A percentile compares a stretch with the other conserved stretches of the same genome.
Evolutionary conservation across 1,140 invertebrate genomes (phyloP).

Genomic region (Piezodorus guildinii): DNA sequence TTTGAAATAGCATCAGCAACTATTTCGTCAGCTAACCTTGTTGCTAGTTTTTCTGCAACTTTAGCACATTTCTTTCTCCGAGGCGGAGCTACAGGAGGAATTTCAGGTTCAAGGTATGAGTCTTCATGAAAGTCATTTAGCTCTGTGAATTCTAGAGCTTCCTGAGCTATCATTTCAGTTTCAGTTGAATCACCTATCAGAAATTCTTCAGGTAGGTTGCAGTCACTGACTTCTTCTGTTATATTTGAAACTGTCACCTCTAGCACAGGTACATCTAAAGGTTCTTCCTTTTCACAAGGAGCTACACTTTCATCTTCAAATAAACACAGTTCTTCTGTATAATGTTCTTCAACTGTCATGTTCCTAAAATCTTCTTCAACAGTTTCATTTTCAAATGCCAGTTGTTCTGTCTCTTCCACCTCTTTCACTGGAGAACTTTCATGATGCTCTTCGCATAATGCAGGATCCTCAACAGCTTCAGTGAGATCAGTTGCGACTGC

Average conservation of each 20-base stretch:
- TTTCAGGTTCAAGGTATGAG: neutral
- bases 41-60: slow-evolving; percentile 24
- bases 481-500: too few species aligned
- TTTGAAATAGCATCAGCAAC: slow-evolving; percentile 19
- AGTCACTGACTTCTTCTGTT: neutral
- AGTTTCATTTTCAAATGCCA: too few species aligned
- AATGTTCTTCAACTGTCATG: neutral
- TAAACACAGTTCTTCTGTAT: slow-evolving; percentile 1
- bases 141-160: slow-evolving; percentile 8
- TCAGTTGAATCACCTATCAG: slow-evolving; percentile 5
- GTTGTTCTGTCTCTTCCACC: too few species aligned
- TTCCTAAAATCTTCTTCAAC: too few species aligned
- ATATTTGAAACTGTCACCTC: neutral
- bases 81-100: slow-evolving; percentile 19
- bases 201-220: slow-evolving; percentile 5
- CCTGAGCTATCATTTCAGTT: slow-evolving; percentile 18
- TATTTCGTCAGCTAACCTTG: slow-evolving; percentile 18
- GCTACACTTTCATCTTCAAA: neutral
- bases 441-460: too few species aligned
- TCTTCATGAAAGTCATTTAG: slow-evolving; percentile 4
- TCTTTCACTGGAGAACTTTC: too few species aligned
- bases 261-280: neutral
- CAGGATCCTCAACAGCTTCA: too few species aligned
- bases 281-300: slow-evolving; percentile 5
- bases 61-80: slow-evolving; percentile 18